A percentile compares a stretch with the other conserved stretches of the same genome.
These are phyloP conservation scores for Harpagoxenus sublaevis DNA, from an alignment of 2,888 invertebrate species.

Conservation along the genomic window DNA sequence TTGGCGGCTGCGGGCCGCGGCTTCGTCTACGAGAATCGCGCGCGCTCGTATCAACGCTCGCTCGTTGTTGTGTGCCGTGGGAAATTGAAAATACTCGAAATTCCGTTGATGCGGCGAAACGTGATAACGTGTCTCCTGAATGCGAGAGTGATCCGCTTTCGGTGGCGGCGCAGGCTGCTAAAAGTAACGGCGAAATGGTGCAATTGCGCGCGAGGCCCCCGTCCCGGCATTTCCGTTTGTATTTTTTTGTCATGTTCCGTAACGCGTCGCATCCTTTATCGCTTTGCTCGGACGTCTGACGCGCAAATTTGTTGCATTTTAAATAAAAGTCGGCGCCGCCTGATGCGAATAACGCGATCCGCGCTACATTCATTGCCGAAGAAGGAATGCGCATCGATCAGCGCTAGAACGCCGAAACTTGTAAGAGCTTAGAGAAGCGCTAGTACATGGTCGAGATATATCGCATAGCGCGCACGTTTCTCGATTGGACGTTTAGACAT, in stretches of 20 bases:
- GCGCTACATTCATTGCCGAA: conserved; percentile 42
- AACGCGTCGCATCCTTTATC: conserved; percentile 23
- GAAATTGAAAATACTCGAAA: conserved; percentile 78
- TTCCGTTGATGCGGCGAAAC: conserved; percentile 75
- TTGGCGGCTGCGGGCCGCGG: conserved; percentile 44
- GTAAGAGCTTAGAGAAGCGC: conserved; percentile 36
- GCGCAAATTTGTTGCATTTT: conserved; percentile 46
- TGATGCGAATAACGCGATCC: conserved; percentile 37
- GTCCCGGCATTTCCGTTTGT: background rate
- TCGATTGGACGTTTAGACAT: conserved; percentile 78
- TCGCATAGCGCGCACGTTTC: conserved; percentile 44
- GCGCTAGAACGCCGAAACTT: conserved; percentile 38
- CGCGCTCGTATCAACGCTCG: conserved; percentile 18
- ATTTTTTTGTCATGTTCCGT: conserved; percentile 32
- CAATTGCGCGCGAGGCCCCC: conserved; percentile 37
- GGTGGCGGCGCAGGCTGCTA: conserved; percentile 37
- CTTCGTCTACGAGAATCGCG: conserved; percentile 42
- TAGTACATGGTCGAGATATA: conserved; percentile 29
- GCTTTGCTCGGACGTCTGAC: conserved; percentile 14
- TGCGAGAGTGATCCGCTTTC: conserved; percentile 57
- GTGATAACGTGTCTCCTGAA: conserved; percentile 67
- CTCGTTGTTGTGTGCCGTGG: conserved; percentile 40
- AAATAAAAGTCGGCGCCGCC: conserved; percentile 43
- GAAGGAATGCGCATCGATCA: conserved; percentile 51
- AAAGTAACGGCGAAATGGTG: conserved; percentile 52